Evolutionary conservation across 1,140 invertebrate genomes (phyloP).

Genomic region (Oncopodura yosiiana): DNA sequence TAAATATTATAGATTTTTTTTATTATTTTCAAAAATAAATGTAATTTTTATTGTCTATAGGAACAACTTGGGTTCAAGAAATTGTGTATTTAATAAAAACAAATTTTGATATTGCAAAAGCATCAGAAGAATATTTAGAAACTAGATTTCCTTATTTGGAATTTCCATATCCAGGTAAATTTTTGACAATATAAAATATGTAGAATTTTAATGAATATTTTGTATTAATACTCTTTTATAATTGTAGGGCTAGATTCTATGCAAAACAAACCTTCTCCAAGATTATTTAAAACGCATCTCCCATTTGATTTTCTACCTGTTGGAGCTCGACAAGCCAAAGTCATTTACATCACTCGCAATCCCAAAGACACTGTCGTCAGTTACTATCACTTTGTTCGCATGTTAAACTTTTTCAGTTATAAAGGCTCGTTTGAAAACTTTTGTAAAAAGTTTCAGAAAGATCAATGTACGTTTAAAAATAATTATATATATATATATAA

Average conservation of each 20-base stretch:
- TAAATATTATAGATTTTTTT: no score
- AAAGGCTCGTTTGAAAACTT: constrained; percentile 41
- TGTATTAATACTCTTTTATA: neutral
- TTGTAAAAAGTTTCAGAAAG: constrained; percentile 41
- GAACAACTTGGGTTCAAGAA: constrained; percentile 48
- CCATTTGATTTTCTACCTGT: constrained; percentile 25
- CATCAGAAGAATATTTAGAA: constrained; percentile 40
- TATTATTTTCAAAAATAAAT: neutral
- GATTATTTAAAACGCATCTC: constrained; percentile 32
- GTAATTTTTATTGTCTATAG: constrained; percentile 33
- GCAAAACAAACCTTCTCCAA: constrained; percentile 4
- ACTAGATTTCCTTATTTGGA: constrained; percentile 47
- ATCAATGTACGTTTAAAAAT: constrained; percentile 39
- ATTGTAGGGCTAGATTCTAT: constrained; percentile 8
- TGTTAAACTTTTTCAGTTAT: constrained; percentile 40
- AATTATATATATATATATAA: constrained; percentile 1
- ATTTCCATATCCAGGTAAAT: constrained; percentile 44
- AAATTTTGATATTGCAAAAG: constrained; percentile 40
- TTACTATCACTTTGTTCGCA: constrained; percentile 43
- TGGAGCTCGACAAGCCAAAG: constrained; percentile 36
- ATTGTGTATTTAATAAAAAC: constrained; percentile 44
- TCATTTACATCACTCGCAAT: constrained; percentile 46
- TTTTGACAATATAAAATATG: constrained; percentile 18
- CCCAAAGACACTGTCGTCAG: constrained; percentile 44
- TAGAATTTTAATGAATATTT: neutral